These are phyloP conservation scores for Ephialtes manifestator DNA, from an alignment of 2,888 invertebrate genomes.

Conservation along the genomic window DNA sequence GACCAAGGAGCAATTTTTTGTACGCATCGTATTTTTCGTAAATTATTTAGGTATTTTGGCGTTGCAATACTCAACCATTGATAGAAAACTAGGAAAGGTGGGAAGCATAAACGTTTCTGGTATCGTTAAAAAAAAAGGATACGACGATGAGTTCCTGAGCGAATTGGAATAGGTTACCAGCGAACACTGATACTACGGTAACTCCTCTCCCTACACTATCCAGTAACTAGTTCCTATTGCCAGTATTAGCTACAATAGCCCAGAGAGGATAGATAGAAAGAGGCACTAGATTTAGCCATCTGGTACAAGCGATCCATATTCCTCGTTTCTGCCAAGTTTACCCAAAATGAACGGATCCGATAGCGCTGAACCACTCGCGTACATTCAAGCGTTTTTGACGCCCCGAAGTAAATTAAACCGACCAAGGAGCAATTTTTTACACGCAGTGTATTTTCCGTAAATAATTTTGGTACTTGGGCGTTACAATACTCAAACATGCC, in stretches of 20 bases:
- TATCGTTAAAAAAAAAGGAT: conserved; percentile 20
- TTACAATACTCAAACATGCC: conserved; percentile 1
- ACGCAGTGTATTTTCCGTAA: no score
- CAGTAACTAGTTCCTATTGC: conserved; percentile 53
- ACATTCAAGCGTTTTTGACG: no score
- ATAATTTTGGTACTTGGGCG: no score
- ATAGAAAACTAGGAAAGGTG: conserved; percentile 40
- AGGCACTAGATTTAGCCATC: conserved; percentile 3
- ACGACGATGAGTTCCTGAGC: conserved; percentile 14
- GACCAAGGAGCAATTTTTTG: no score
- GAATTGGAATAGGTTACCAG: conserved; percentile 19
- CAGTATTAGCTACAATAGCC: conserved; percentile 38
- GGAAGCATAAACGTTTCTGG: not conserved
- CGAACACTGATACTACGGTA: not conserved
- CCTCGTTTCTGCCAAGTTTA: conserved; percentile 55
- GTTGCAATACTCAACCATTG: conserved; percentile 8
- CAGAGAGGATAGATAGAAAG: conserved; percentile 31
- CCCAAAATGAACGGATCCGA: conserved; percentile 46
- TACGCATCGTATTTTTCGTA: no score
- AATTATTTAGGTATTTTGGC: no score
- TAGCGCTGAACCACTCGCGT: conserved; percentile 27
- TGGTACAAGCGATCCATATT: conserved; percentile 44
- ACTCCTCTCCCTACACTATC: conserved; percentile 4
- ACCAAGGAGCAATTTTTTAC: no score
- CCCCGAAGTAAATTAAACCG: no score